Percentiles rank a stretch among this genome's conserved stretches.
These are phyloP conservation scores for Elaphurus davidianus DNA, from an alignment of 2,113 vertebrate genomes.

Conservation along the genomic window DNA sequence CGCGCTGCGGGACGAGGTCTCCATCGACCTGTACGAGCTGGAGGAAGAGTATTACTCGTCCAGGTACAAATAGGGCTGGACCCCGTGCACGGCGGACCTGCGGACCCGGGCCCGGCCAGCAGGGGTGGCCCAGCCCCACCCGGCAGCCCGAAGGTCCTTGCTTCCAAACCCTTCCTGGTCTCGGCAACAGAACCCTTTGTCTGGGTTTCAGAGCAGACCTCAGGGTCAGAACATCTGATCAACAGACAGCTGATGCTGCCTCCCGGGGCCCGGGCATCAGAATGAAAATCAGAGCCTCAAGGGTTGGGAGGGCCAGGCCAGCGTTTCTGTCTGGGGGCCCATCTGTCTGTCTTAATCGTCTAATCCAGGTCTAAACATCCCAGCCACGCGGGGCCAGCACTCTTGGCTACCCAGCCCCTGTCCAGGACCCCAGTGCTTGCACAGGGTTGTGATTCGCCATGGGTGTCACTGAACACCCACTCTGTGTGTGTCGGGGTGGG, in stretches of 20 bases:
- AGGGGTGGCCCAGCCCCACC: neutral
- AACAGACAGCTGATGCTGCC: neutral
- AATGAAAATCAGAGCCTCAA: neutral
- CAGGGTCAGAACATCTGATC: neutral
- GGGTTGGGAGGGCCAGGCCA: neutral
- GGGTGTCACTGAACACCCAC: neutral
- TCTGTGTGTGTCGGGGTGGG: neutral
- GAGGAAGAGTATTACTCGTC: constrained; percentile 99
- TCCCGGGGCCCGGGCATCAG: neutral
- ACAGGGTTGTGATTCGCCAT: neutral
- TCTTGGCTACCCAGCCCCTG: neutral
- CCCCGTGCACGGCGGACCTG: neutral
- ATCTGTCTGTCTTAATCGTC: too few species aligned
- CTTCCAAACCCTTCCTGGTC: neutral
- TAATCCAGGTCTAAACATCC: neutral
- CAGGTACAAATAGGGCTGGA: constrained; percentile 96
- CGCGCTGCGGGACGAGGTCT: constrained; percentile 94
- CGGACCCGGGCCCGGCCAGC: neutral
- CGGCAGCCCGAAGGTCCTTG: neutral
- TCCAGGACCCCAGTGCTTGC: neutral
- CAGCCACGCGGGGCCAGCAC: neutral
- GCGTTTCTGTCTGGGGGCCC: neutral
- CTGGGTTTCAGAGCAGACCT: neutral
- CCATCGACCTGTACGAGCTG: constrained; percentile 98
- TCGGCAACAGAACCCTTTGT: neutral